phyloP scores from a whole-genome alignment of 2,113 vertebrate species.

The Laticauda laticaudata region DNA sequence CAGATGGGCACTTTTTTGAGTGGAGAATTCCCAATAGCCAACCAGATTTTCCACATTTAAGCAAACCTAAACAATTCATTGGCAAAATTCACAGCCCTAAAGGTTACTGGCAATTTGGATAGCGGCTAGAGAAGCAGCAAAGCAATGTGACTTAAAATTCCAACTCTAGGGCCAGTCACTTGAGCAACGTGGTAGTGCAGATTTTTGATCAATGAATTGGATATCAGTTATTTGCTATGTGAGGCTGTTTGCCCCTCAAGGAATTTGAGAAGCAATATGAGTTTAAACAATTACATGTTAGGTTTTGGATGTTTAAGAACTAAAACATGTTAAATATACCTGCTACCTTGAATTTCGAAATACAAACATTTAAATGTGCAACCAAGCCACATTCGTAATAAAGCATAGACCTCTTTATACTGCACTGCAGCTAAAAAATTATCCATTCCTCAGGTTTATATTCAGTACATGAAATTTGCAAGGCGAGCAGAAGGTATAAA shows the following conservation, averaged over 20 bases:
- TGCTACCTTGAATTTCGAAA: background rate
- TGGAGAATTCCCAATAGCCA: background rate
- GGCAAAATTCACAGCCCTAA: background rate
- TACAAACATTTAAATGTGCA: background rate
- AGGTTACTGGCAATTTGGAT: background rate
- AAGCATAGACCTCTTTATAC: background rate
- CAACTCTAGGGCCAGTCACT: background rate
- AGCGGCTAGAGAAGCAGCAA: background rate
- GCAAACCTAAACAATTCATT: background rate
- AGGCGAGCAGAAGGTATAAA: slow-evolving; percentile 98
- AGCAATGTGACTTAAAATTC: background rate
- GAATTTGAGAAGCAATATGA: background rate
- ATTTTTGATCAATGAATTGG: background rate
- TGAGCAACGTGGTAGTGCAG: background rate
- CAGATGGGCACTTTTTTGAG: background rate
- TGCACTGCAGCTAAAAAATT: background rate
- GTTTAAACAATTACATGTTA: background rate
- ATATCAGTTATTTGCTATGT: background rate
- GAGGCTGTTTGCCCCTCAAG: background rate
- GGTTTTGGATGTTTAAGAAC: background rate
- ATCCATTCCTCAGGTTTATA: slow-evolving; percentile 81
- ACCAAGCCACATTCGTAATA: background rate
- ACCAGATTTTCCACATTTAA: background rate
- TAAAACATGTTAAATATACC: background rate
- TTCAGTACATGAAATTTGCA: slow-evolving; percentile 99